A percentile compares a stretch with the other conserved stretches of the same genome.
Conservation (phyloP, 2,888 invertebrate genomes). For the Euplagia quadripunctaria region DNA sequence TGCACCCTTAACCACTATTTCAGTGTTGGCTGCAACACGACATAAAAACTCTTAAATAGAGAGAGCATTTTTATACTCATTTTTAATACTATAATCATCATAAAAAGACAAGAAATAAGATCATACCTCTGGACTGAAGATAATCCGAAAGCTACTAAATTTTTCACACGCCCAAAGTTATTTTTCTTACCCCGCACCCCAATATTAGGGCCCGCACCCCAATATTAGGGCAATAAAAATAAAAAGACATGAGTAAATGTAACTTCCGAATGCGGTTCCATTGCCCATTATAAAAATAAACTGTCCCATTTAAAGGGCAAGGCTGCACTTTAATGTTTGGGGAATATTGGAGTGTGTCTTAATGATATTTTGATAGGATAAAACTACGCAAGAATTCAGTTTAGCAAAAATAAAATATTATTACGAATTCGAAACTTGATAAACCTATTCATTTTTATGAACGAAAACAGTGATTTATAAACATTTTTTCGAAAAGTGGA, state of each 20-base stretch:
- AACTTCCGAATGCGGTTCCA: conserved; percentile 73
- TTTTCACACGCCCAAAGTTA: conserved; percentile 66
- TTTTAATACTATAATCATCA: not conserved
- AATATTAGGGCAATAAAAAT: conserved; percentile 77
- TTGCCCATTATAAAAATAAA: conserved; percentile 72
- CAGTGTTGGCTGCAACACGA: no score
- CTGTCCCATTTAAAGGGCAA: conserved; percentile 82
- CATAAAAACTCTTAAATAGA: no score
- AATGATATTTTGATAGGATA: conserved; percentile 10
- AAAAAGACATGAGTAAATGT: conserved; percentile 81
- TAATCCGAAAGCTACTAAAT: conserved; percentile 52
- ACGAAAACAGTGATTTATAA: no score
- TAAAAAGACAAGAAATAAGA: conserved; percentile 15
- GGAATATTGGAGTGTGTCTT: conserved; percentile 17
- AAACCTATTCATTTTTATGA: no score
- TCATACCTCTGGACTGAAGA: conserved; percentile 23
- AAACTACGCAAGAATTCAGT: not conserved
- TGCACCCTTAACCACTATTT: no score
- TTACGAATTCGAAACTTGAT: not conserved
- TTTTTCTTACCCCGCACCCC: conserved; percentile 54
- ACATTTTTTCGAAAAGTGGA: no score
- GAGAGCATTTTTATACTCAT: not conserved
- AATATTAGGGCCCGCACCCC: conserved; percentile 64
- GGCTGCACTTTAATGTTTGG: conserved; percentile 58
- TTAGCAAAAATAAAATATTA: not conserved